Evolutionary conservation across 2,888 invertebrate species (phyloP).

Genomic region (Sphaeridia pumilis): DNA sequence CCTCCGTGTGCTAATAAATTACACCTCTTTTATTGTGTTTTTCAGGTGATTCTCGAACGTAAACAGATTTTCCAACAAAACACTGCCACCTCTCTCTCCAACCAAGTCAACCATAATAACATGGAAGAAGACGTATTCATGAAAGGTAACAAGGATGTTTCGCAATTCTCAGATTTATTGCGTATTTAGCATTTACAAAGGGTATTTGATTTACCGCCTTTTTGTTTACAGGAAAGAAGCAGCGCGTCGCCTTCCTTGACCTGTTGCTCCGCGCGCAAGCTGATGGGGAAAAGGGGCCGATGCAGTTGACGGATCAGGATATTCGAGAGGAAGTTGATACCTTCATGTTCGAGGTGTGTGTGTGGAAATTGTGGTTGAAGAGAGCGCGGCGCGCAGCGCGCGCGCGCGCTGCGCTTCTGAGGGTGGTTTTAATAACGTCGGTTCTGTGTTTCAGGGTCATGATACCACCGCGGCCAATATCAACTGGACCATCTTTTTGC

Average conservation of each 20-base stretch:
- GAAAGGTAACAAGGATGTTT: not conserved
- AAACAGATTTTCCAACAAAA: not conserved
- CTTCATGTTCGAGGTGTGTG: conserved; percentile 61
- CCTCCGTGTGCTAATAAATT: too few relatives aligned
- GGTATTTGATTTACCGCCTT: not conserved
- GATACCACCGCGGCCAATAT: conserved; percentile 25
- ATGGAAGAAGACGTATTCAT: conserved; percentile 2
- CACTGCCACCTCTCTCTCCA: not conserved
- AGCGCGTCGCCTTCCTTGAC: conserved; percentile 45
- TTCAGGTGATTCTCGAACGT: conserved; percentile 9
- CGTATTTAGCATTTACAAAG: not conserved
- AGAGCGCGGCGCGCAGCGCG: too few relatives aligned
- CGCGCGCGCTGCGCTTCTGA: too few relatives aligned
- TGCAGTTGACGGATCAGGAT: conserved; percentile 57
- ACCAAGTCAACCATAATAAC: not conserved
- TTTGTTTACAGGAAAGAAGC: conserved; percentile 29
- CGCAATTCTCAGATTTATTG: not conserved
- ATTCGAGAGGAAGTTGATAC: conserved; percentile 58
- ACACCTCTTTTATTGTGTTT: too few relatives aligned
- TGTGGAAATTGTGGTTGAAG: not conserved
- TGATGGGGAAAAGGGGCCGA: conserved; percentile 37
- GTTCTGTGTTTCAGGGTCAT: conserved; percentile 21
- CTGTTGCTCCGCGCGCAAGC: conserved; percentile 46
- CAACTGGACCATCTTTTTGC: conserved; percentile 22
- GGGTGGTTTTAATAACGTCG: not conserved